Conservation (phyloP, 2,888 invertebrate genomes). For the Tryphoninae sp. region DNA sequence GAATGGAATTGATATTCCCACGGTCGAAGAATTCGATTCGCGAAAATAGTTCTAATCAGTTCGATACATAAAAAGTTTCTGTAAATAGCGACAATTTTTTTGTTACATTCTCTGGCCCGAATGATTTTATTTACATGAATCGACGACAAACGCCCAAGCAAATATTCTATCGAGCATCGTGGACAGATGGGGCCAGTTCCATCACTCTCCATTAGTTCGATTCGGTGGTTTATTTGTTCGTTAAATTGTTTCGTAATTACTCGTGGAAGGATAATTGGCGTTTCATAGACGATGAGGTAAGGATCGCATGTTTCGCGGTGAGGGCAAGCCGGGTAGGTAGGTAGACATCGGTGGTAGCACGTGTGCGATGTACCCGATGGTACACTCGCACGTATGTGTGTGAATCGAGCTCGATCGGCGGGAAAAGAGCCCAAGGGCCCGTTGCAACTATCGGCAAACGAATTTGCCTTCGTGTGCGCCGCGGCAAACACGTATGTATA, state of each 20-base stretch:
- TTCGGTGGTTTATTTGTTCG: constrained; percentile 70
- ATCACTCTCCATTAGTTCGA: constrained; percentile 71
- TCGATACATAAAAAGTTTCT: too few relatives aligned
- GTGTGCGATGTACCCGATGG: constrained; percentile 41
- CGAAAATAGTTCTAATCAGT: neutral
- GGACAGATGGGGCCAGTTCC: constrained; percentile 36
- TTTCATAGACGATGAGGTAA: constrained; percentile 70
- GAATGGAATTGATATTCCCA: constrained; percentile 18
- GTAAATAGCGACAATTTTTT: too few relatives aligned
- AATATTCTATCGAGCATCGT: neutral
- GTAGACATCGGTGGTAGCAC: constrained; percentile 4
- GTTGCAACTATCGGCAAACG: constrained; percentile 55
- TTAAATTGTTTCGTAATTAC: constrained; percentile 77
- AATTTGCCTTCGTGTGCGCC: neutral
- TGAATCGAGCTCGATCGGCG: constrained; percentile 43
- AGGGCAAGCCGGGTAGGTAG: constrained; percentile 63
- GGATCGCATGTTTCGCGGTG: constrained; percentile 74
- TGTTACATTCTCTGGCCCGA: too few relatives aligned
- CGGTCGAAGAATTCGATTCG: neutral
- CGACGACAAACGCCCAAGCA: too few relatives aligned
- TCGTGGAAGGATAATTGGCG: constrained; percentile 70
- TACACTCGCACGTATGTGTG: constrained; percentile 33
- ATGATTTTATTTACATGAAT: too few relatives aligned
- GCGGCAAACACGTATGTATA: constrained; percentile 1
- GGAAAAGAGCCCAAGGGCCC: constrained; percentile 53